Evolutionary conservation across 1,140 invertebrate species (phyloP).

Genomic region (Zaprionus camerounensis): DNA sequence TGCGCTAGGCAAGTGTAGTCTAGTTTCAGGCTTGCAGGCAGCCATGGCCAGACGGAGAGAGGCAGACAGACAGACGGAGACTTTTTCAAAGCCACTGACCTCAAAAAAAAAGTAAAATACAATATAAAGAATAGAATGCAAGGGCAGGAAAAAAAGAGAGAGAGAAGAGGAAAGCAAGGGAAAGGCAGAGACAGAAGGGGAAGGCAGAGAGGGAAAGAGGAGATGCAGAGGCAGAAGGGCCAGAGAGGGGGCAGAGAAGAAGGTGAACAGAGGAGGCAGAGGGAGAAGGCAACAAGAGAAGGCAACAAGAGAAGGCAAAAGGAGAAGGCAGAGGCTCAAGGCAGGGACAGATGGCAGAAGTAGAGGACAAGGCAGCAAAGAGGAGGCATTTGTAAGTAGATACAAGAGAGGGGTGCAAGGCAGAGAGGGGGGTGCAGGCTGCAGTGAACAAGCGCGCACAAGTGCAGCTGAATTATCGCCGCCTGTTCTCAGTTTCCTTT

Average conservation of each 20-base stretch:
- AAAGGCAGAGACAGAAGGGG: too few relatives aligned
- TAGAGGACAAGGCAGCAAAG: background rate
- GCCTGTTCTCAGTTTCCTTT: slow-evolving; percentile 55
- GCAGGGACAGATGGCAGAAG: too few relatives aligned
- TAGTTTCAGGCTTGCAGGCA: slow-evolving; percentile 62
- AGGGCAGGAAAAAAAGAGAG: background rate
- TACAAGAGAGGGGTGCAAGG: too few relatives aligned
- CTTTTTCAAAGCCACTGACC: slow-evolving; percentile 78
- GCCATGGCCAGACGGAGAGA: slow-evolving; percentile 47
- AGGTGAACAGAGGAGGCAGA: too few relatives aligned
- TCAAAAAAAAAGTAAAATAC: slow-evolving; percentile 52
- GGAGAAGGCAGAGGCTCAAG: too few relatives aligned
- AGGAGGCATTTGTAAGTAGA: background rate
- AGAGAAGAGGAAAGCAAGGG: background rate
- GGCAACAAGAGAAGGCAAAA: too few relatives aligned
- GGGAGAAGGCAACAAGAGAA: too few relatives aligned
- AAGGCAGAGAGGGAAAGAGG: too few relatives aligned
- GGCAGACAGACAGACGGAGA: slow-evolving; percentile 47
- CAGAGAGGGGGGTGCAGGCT: background rate
- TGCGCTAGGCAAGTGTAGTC: slow-evolving; percentile 48
- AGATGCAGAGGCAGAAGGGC: too few relatives aligned
- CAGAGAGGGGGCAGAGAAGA: too few relatives aligned
- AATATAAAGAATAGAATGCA: background rate
- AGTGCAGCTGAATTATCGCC: slow-evolving; percentile 78
- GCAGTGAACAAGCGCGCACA: slow-evolving; percentile 67